Percentiles rank a stretch among this genome's conserved stretches.
Evolutionary conservation across 92 coral and sea anemone species (phyloP).

Genomic region (Metridium senile): DNA sequence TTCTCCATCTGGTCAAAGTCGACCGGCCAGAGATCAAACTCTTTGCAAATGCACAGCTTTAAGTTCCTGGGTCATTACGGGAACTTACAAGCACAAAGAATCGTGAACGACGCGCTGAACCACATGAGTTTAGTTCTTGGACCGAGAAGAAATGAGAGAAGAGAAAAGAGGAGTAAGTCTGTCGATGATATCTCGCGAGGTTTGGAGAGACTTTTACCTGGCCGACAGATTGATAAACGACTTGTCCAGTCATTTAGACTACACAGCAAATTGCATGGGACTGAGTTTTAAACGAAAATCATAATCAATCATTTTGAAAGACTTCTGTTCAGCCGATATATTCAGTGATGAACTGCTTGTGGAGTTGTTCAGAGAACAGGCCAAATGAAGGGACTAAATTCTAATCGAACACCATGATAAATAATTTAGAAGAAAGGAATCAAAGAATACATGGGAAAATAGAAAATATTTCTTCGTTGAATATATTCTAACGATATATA

Average conservation of each 20-base stretch:
- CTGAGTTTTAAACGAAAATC: neutral
- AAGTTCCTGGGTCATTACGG: conserved; percentile 22
- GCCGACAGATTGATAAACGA: conserved; percentile 5
- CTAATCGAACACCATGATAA: neutral
- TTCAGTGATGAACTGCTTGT: neutral
- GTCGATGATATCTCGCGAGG: conserved; percentile 13
- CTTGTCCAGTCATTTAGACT: conserved; percentile 5
- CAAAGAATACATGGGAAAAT: neutral
- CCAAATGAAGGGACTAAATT: neutral
- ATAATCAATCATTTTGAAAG: neutral
- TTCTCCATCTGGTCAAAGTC: conserved; percentile 17
- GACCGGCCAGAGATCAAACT: neutral
- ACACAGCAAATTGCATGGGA: neutral
- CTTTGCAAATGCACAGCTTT: conserved; percentile 29
- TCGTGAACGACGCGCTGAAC: conserved; percentile 1
- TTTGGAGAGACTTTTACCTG: conserved; percentile 15
- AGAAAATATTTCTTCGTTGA: no score
- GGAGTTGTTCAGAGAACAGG: neutral
- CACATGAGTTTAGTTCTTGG: conserved; percentile 18
- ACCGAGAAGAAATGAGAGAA: neutral
- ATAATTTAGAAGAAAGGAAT: neutral
- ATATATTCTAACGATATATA: no score
- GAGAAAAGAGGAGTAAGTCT: conserved; percentile 18
- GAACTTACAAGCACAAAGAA: conserved; percentile 19
- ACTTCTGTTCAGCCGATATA: neutral